phyloP scores from a whole-genome alignment of 2,888 invertebrate genomes.

The Micropterix aruncella region DNA sequence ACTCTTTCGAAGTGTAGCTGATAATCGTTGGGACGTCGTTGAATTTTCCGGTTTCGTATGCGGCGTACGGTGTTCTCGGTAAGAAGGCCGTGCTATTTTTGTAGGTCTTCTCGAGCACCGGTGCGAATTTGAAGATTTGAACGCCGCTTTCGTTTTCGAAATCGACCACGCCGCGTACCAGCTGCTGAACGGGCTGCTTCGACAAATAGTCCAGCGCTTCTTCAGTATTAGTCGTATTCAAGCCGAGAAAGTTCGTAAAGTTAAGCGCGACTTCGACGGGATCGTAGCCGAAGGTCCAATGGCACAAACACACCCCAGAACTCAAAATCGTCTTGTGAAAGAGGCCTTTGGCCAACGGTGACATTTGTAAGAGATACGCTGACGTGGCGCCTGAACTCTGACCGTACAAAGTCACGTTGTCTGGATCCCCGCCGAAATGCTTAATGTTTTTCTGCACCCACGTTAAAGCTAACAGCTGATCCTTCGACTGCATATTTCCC shows the following conservation, averaged over 20 bases:
- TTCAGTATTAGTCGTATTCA: background rate
- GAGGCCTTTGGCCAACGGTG: background rate
- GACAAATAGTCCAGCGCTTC: background rate
- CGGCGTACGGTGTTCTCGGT: background rate
- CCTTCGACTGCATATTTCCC: background rate
- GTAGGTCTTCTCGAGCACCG: background rate
- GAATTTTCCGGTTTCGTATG: background rate
- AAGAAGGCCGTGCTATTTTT: background rate
- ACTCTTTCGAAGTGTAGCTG: background rate
- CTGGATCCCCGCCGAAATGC: background rate
- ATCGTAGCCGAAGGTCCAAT: background rate
- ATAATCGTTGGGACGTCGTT: background rate
- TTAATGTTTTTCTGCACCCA: background rate
- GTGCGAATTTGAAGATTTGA: background rate
- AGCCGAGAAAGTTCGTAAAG: background rate
- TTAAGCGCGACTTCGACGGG: background rate
- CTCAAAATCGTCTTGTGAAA: background rate
- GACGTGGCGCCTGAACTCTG: background rate
- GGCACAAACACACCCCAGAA: background rate
- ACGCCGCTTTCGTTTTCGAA: background rate
- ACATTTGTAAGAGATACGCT: background rate
- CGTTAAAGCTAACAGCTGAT: background rate
- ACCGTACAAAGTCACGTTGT: background rate
- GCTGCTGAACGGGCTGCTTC: background rate
- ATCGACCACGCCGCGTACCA: background rate